These are phyloP conservation scores for Plebejus anna DNA, from an alignment of 2,888 invertebrate species.

Conservation along the genomic window DNA sequence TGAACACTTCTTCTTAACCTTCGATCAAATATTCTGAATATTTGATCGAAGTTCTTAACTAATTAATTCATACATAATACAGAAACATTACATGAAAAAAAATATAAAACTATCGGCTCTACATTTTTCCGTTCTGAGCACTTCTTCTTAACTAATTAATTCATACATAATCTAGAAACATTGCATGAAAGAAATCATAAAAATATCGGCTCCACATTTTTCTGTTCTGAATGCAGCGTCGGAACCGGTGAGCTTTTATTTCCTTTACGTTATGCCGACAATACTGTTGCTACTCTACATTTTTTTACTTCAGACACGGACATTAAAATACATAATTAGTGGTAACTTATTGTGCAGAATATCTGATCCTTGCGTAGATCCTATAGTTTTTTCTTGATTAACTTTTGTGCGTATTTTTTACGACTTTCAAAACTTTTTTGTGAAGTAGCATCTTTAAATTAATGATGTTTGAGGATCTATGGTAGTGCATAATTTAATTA, in stretches of 20 bases:
- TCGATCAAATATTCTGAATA: too few relatives aligned
- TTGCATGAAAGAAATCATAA: not conserved
- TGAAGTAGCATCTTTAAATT: constrained; percentile 7
- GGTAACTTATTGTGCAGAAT: constrained; percentile 57
- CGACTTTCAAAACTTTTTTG: not conserved
- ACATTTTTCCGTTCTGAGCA: constrained; percentile 35
- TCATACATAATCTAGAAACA: too few relatives aligned
- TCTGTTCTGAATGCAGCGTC: constrained; percentile 37
- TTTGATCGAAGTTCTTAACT: too few relatives aligned
- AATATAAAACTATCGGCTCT: constrained; percentile 36
- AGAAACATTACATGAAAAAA: not conserved
- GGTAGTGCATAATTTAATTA: not conserved
- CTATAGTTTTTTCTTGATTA: constrained; percentile 57
- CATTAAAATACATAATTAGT: constrained; percentile 74
- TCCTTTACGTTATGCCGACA: constrained; percentile 62
- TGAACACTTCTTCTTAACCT: too few relatives aligned
- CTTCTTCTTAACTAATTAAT: too few relatives aligned
- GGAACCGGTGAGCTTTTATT: constrained; percentile 39
- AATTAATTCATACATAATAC: too few relatives aligned
- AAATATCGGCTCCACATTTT: constrained; percentile 39
- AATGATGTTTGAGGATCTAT: constrained; percentile 3
- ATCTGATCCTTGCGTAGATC: constrained; percentile 42
- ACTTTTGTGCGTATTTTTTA: constrained; percentile 37
- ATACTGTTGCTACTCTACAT: constrained; percentile 56
- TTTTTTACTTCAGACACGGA: constrained; percentile 69